A percentile compares a stretch with the other conserved stretches of the same genome.
Evolutionary conservation across 2,797 vertebrate species (phyloP).

Genomic region (Chlorospingus semifuscus): DNA sequence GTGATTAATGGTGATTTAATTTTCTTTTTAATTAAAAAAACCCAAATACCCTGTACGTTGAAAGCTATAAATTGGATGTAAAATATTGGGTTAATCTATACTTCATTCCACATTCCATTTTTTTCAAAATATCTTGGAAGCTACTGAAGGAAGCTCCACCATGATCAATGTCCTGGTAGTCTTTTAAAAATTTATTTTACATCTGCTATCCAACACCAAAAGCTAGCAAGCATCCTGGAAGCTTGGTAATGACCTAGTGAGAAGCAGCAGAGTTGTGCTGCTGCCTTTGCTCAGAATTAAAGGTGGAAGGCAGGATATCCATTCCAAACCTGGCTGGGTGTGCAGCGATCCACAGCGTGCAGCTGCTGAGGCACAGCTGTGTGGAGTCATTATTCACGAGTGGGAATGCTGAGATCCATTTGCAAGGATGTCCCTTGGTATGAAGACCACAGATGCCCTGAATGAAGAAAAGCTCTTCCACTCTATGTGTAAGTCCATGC

Average conservation of each 20-base stretch:
- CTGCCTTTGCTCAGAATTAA: neutral
- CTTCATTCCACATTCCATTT: neutral
- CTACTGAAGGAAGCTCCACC: neutral
- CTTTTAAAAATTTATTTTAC: neutral
- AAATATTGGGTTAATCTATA: neutral
- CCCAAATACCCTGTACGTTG: neutral
- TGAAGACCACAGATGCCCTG: neutral
- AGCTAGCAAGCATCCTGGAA: neutral
- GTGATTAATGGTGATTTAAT: neutral
- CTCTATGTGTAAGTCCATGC: neutral
- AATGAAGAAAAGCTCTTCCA: neutral
- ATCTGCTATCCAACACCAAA: neutral
- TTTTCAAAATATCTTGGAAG: neutral
- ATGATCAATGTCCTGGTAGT: neutral
- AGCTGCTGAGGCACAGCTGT: neutral
- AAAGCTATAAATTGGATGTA: neutral
- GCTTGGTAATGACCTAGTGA: neutral
- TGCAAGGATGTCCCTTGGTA: neutral
- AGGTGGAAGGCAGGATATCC: neutral
- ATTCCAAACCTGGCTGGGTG: neutral
- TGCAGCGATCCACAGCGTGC: neutral
- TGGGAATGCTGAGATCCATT: neutral
- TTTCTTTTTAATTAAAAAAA: neutral
- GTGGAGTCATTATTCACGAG: neutral
- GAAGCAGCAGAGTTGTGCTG: neutral